Evolutionary conservation across 2,888 invertebrate genomes (phyloP), one percentile per base, ranked within the genome.

Genomic region (Drosophila antonietae): DNA sequence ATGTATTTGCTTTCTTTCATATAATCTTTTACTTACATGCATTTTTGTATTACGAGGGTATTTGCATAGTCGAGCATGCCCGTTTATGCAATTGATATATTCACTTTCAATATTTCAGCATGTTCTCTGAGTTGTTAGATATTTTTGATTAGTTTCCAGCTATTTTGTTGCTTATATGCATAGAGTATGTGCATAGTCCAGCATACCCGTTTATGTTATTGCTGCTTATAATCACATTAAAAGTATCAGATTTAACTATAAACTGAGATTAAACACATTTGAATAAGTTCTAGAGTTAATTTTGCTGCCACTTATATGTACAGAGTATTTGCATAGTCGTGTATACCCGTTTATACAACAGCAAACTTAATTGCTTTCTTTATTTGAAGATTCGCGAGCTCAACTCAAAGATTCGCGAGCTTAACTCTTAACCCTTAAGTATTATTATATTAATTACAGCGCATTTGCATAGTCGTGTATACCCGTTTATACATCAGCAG

Each of bases 311-410:
- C 15, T 14, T 37, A 37, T 35, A 14, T 18, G 9, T 18, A 43
- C 41, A 43, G 18, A 5, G 43, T 43, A 43, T 18, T 5, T 10
- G 18, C 2, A 20, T 20, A 20, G 44, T 47, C 47, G 2, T 2
- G 15, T 9, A 49, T 49, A 6, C 47, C 7, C 47, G 15, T 15
- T 47, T 4, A 0, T 8, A 14, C 47, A n/a, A 0, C 9, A 1
- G 1, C 7, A 37, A 43, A 41, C 9, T 23, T 63, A 47, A 60
- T 62, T 55, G 66, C 53, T 68, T 71, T 60, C 52, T 20, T 20
- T n/a, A 12, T 1, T 1, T 18, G n/a, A 20, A 20, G 20, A 20
- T n/a, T n/a, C n/a, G n/a, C n/a, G n/a, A n/a, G n/a, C n/a, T n/a
- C n/a, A 20, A 20, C 20, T 20, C 20, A 20, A 20, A 20, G 20